Base-by-base conservation (phyloP, 2,888 invertebrate genomes). In the Lydus trimaculatus region DNA sequence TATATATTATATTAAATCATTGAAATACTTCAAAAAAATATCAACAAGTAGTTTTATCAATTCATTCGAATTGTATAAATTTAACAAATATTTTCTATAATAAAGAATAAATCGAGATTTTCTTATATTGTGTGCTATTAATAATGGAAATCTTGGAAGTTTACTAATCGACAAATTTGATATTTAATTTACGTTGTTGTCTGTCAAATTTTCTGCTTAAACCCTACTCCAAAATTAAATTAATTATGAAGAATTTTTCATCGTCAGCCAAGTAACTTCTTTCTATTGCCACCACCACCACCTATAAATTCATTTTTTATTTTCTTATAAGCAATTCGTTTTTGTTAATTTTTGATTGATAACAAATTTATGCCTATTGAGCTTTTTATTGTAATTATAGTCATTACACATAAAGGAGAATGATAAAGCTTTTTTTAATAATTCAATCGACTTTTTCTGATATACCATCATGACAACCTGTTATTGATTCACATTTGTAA, bases 181-280 rank as follows among this genome's bases (percentile, higher is more conserved):
- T 66, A 66, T 70, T 70, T 70, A 70, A 70, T 64, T 70, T 48
- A 58, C 4, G 13, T 56, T 61, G 71, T 65, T 58, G 68, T 68
- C 60, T 62, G 64, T 36, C 66, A 66, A 64, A 70, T 70, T 70
- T 66, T 59, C 70, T 61, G 66, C 61, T 70, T 66, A 64, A 70
- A 58, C 58, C 63, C 64, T 61, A 66, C 61, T 63, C 62, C 58
- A 68, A 65, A 70, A 64, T 64, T 70, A 61, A 70, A 70, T 70
- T 70, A 70, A 70, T 70, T 70, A 66, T 61, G 33, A 70, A 56
- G 66, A 70, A 66, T 70, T 70, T 70, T 70, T 69, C 69, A 69
- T 66, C 43, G 36, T 62, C 25, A 23, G 13, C 13, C 20, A 3
- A 1, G 9, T 13, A 43, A 56, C 25, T 23, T 1, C 25, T 56